These are phyloP conservation scores for Thomomys bottae DNA, from an alignment of 2,113 vertebrate genomes.

Conservation along the genomic window DNA sequence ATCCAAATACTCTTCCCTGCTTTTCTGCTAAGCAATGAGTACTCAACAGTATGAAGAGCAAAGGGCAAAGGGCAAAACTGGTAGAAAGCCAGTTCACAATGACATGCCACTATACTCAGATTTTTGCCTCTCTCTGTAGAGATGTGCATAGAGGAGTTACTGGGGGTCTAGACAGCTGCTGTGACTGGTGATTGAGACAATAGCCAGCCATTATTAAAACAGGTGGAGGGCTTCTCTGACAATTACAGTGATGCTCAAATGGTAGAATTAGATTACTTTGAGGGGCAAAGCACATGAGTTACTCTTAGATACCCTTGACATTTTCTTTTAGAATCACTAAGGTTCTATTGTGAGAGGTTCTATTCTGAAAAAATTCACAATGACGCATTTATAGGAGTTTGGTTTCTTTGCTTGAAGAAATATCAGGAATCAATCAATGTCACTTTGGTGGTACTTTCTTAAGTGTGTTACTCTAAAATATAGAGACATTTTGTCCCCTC, in stretches of 20 bases:
- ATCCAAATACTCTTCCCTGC: neutral
- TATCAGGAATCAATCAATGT: neutral
- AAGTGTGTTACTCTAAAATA: neutral
- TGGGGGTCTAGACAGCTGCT: neutral
- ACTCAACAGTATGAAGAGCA: neutral
- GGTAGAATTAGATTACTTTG: neutral
- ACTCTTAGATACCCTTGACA: neutral
- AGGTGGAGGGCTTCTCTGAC: neutral
- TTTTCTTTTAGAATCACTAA: slow-evolving; percentile 15
- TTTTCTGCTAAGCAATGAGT: neutral
- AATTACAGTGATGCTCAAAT: slow-evolving; percentile 21
- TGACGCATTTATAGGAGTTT: neutral
- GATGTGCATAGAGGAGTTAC: neutral
- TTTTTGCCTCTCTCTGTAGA: slow-evolving; percentile 5
- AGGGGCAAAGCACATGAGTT: neutral
- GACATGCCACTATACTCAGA: neutral
- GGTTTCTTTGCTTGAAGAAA: neutral
- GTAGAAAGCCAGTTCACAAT: neutral
- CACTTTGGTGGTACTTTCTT: neutral
- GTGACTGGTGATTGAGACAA: slow-evolving; percentile 9
- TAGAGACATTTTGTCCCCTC: neutral
- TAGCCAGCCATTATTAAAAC: slow-evolving; percentile 18
- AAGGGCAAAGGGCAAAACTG: too few relatives aligned
- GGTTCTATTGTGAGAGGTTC: neutral
- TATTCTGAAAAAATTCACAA: neutral